These are phyloP conservation scores for Cyphomyrmex costatus DNA, from an alignment of 1,140 invertebrate species.

Conservation along the genomic window DNA sequence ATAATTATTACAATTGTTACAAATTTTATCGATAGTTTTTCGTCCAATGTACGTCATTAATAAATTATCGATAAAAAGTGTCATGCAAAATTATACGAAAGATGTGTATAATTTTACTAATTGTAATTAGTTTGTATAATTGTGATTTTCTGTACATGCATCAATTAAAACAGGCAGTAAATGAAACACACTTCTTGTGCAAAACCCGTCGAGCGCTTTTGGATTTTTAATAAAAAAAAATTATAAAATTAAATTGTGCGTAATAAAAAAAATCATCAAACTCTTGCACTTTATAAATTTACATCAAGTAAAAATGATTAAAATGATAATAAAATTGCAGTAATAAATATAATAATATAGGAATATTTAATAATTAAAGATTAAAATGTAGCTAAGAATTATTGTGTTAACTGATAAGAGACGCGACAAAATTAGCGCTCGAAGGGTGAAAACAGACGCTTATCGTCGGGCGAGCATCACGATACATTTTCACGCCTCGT, in stretches of 20 bases:
- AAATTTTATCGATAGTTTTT: constrained; percentile 6
- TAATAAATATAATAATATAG: neutral
- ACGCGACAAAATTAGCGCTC: constrained; percentile 16
- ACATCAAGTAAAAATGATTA: no score
- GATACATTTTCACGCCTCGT: constrained; percentile 62
- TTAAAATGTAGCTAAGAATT: neutral
- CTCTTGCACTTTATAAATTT: neutral
- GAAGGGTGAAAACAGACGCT: constrained; percentile 46
- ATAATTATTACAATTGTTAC: constrained; percentile 11
- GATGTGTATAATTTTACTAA: neutral
- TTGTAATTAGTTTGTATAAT: constrained; percentile 5
- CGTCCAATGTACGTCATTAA: neutral
- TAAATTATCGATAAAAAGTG: neutral
- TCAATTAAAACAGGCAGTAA: neutral
- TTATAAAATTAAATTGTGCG: neutral
- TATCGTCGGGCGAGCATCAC: constrained; percentile 42
- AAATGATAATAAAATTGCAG: neutral
- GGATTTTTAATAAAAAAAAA: neutral
- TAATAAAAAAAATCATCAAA: neutral
- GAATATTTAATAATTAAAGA: neutral
- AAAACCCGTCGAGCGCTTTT: constrained; percentile 12
- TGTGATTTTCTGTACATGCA: constrained; percentile 17
- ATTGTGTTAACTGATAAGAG: neutral
- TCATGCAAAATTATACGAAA: neutral
- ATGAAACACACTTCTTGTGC: neutral